These are phyloP conservation scores for Tetragnatha versicolor DNA, from an alignment of 1,140 invertebrate genomes.

Conservation along the genomic window DNA sequence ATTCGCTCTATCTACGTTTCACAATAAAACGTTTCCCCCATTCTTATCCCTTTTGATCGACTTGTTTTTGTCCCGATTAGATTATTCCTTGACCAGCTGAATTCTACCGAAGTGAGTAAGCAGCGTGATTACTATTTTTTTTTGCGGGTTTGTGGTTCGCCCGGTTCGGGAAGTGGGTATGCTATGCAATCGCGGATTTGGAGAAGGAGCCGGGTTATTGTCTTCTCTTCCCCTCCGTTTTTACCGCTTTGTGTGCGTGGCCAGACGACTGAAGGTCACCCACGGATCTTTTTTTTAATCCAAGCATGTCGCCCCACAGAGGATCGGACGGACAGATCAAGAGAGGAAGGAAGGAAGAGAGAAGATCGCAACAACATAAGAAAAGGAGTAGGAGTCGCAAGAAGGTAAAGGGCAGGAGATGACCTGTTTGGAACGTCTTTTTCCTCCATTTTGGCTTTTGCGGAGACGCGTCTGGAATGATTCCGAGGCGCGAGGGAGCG, in stretches of 20 bases:
- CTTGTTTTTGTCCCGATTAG: too few species aligned
- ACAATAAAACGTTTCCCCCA: too few species aligned
- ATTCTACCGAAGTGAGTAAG: too few species aligned
- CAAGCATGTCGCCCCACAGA: conserved; percentile 24
- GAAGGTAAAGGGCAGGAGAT: conserved; percentile 7
- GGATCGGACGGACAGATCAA: background rate
- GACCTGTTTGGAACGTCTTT: conserved; percentile 11
- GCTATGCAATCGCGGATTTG: too few species aligned
- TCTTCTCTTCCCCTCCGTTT: background rate
- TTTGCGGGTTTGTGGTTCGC: too few species aligned
- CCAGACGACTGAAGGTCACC: conserved; percentile 34
- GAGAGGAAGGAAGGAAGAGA: background rate
- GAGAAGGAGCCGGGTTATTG: conserved; percentile 33
- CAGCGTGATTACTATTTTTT: background rate
- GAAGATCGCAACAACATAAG: background rate
- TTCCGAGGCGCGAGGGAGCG: background rate
- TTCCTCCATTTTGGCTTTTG: conserved; percentile 9
- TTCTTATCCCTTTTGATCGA: too few species aligned
- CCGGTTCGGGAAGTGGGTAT: too few species aligned
- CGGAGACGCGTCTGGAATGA: conserved; percentile 32
- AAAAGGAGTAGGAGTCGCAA: conserved; percentile 9
- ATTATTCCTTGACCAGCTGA: too few species aligned
- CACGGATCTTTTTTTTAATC: conserved; percentile 24
- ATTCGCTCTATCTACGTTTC: too few species aligned
- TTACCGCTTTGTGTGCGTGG: background rate